Evolutionary conservation across 2,113 vertebrate genomes (phyloP).

Genomic region (Micronycteris hirsuta): DNA sequence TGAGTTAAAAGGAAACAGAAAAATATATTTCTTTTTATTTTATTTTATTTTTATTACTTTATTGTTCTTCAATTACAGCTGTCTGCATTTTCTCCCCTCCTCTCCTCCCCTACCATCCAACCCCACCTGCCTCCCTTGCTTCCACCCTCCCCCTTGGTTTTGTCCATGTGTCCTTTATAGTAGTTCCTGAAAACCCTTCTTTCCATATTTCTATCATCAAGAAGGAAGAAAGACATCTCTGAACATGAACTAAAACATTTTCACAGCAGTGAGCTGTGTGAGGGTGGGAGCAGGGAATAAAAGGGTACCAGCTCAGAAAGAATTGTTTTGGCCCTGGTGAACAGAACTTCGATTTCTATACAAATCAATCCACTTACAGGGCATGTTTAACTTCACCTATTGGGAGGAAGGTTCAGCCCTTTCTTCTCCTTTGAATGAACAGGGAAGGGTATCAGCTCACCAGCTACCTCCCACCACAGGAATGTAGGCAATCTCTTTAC

Average conservation of each 20-base stretch:
- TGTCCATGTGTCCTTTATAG: too few relatives aligned
- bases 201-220: not conserved
- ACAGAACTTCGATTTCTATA: constrained; percentile 13
- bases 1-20: not conserved
- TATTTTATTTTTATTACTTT: too few relatives aligned
- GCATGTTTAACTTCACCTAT: constrained; percentile 46
- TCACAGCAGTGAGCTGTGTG: not conserved
- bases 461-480: constrained; percentile 66
- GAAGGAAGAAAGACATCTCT: not conserved
- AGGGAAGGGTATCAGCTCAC: constrained; percentile 6
- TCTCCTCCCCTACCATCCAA: too few relatives aligned
- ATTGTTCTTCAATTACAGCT: too few relatives aligned
- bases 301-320: not conserved
- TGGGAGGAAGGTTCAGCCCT: constrained; percentile 39
- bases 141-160: too few relatives aligned
- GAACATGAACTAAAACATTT: not conserved
- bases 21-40: too few relatives aligned
- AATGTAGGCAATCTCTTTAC: constrained; percentile 57
- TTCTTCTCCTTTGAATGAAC: constrained; percentile 64
- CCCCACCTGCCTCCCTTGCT: too few relatives aligned
- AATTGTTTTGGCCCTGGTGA: not conserved
- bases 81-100: too few relatives aligned
- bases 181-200: too few relatives aligned
- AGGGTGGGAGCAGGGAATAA: rapidly evolving
- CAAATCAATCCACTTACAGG: constrained; percentile 65